Evolutionary conservation across 2,113 vertebrate species (phyloP), one percentile per base, ranked within the genome.

Genomic region (Paraplagusia blochii): DNA sequence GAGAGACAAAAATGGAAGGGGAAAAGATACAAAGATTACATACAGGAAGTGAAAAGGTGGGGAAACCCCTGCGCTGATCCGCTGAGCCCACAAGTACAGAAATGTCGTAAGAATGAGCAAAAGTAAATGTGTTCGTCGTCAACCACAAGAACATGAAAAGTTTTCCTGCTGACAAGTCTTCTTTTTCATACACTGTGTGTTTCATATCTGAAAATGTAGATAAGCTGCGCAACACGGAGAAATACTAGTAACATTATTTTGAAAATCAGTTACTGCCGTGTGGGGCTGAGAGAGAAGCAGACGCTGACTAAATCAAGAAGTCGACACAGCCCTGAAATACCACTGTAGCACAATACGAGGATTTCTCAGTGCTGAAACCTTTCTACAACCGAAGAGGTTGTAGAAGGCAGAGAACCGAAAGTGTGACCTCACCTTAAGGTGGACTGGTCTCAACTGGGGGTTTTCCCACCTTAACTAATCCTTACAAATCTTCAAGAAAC

Each of bases 21-120:
- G 77, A 81, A 81, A 75, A 85, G 53, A 87, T 80, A 78, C 69
- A 70, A 69, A 55, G 47, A 88, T 88, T 89, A 89, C 77, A 89
- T 87, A 92, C 89, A 91, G 90, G 89, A 92, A 88, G 84, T 84
- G 49, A 83, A 84, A 85, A 87, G 85, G 84, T 84, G 87, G 90
- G 90, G 90, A 72, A 83, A 86, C 82, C 85, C 90, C 88, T 77
- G 42, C 9, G 42, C 45, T 39, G 50, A 59, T 77, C 76, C 57
- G 47, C 45, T 64, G 42, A 85, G 85, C 87, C 87, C 80, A 88
- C 79, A 84, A 71, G 76, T 85, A 86, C 82, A 82, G 57, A 83
- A 63, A 79, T 89, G 56, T 85, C 69, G 80, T 72, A 58, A 80
- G 77, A 56, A 69, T 11, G 36, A 58, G 53, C 63, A 72, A 71